phyloP scores from a whole-genome alignment of 2,888 invertebrate genomes.

The Gerris lacustris region DNA sequence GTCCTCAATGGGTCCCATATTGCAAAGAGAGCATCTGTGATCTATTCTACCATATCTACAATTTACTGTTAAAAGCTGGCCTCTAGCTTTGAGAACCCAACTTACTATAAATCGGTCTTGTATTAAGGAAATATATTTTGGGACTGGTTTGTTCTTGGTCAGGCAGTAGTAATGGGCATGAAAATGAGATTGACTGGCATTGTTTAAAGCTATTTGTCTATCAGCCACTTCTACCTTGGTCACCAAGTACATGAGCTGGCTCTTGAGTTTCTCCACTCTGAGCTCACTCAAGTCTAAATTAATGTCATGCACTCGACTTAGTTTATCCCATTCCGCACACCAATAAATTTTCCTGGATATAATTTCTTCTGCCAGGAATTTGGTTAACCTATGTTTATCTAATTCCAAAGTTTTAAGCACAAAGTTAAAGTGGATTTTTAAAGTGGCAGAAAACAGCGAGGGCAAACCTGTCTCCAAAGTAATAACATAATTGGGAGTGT shows the following conservation, averaged over 20 bases:
- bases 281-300: background rate
- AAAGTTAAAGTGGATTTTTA: background rate
- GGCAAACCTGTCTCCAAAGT: background rate
- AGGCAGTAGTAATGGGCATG: background rate
- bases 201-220: background rate
- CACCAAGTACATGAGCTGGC: background rate
- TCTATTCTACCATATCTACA: background rate
- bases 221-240: background rate
- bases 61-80: background rate
- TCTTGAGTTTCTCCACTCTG: background rate
- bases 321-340: background rate
- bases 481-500: background rate
- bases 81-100: background rate
- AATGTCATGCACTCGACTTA: background rate
- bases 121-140: background rate
- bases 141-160: background rate
- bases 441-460: background rate
- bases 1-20: background rate
- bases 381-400: background rate
- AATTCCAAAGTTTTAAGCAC: background rate
- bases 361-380: background rate
- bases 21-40: constrained; percentile 3
- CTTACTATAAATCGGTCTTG: background rate
- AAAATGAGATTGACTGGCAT: background rate
- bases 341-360: background rate